A percentile compares a stretch with the other conserved stretches of the same genome.
Evolutionary conservation across 2,888 invertebrate species (phyloP).

Genomic region (Antheraea yamamai): DNA sequence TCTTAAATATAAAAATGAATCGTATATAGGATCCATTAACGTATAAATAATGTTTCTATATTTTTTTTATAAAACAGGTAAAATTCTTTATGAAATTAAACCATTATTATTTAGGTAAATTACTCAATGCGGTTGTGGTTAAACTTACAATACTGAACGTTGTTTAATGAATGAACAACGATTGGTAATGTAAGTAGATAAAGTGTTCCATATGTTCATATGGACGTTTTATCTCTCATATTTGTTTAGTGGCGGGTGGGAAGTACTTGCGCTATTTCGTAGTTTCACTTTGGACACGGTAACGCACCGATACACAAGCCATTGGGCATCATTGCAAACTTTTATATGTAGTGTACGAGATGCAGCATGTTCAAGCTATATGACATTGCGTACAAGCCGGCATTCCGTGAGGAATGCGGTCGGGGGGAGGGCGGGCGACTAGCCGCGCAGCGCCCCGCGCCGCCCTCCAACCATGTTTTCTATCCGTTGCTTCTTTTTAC

Average conservation of each 20-base stretch:
- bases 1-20: neutral
- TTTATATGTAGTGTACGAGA: constrained; percentile 46
- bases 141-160: neutral
- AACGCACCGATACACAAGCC: constrained; percentile 16
- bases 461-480: constrained; percentile 75
- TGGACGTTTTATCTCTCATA: constrained; percentile 47
- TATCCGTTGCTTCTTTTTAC: constrained; percentile 71
- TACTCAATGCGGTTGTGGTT: constrained; percentile 1
- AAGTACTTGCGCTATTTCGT: constrained; percentile 52
- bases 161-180: constrained; percentile 5
- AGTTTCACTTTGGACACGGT: constrained; percentile 33
- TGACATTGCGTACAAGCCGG: constrained; percentile 80
- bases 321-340: constrained; percentile 50
- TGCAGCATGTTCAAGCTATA: constrained; percentile 62
- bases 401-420: constrained; percentile 81
- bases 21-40: neutral
- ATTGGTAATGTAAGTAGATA: neutral
- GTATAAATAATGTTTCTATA: neutral
- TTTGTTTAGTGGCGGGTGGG: constrained; percentile 15
- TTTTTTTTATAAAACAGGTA: neutral
- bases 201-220: constrained; percentile 15
- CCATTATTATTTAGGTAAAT: neutral
- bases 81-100: neutral
- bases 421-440: constrained; percentile 69
- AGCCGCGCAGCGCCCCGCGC: constrained; percentile 62